Conservation (phyloP, 2,113 vertebrate genomes). For the Calyptomena viridis region DNA sequence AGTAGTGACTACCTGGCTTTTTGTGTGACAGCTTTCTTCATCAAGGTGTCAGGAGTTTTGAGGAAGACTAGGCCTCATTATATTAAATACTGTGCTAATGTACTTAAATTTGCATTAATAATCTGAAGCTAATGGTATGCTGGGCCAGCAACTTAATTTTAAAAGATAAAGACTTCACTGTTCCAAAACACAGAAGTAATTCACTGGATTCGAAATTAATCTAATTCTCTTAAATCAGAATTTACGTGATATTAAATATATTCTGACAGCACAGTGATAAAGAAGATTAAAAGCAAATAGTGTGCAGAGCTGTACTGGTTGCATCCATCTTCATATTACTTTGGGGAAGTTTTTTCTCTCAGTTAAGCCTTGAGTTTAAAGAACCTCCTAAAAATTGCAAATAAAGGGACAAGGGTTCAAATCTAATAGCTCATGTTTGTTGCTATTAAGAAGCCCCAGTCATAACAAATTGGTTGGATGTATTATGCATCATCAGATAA, state of each 20-base stretch:
- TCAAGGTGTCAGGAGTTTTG: background rate
- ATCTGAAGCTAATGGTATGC: background rate
- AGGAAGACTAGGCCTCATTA: background rate
- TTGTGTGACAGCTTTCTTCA: background rate
- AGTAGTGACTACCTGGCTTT: background rate
- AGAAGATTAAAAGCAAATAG: background rate
- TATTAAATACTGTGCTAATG: background rate
- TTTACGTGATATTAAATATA: constrained; percentile 10
- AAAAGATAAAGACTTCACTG: background rate
- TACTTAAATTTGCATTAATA: background rate
- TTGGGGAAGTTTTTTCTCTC: background rate
- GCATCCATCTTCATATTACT: background rate
- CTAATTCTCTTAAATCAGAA: background rate
- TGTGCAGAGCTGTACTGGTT: background rate
- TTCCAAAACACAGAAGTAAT: background rate
- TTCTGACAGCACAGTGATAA: background rate
- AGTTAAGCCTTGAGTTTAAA: background rate
- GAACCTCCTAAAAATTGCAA: background rate
- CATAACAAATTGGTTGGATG: background rate
- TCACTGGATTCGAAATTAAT: background rate
- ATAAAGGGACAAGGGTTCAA: background rate
- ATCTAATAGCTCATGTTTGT: background rate
- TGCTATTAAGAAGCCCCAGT: background rate
- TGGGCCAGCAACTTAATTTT: constrained; percentile 17
- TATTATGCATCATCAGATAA: background rate